Percentiles rank a stretch among this genome's conserved stretches.
phyloP scores from a whole-genome alignment of 2,113 vertebrate genomes.

The Sinocyclocheilus rhinocerous region DNA sequence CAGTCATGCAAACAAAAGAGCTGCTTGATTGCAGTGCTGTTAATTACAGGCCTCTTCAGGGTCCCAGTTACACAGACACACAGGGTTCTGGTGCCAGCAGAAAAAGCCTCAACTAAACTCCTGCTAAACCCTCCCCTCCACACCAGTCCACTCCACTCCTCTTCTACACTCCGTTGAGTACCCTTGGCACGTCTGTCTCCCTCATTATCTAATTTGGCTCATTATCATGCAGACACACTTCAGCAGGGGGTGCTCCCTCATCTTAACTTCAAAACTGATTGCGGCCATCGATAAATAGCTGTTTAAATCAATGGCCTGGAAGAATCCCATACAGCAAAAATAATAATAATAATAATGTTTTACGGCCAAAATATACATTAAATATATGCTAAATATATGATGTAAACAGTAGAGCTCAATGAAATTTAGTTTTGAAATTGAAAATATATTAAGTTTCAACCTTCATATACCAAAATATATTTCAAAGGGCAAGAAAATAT shows the following conservation, averaged over 20 bases:
- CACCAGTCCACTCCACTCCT: constrained; percentile 34
- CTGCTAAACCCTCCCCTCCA: constrained; percentile 26
- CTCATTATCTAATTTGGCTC: constrained; percentile 62
- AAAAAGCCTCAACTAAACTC: not conserved
- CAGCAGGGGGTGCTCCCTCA: constrained; percentile 54
- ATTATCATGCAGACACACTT: constrained; percentile 56
- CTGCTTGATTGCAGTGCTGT: constrained; percentile 51
- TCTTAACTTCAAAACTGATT: constrained; percentile 56
- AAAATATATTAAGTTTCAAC: too few species aligned
- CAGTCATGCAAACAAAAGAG: constrained; percentile 41
- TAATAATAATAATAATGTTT: too few species aligned
- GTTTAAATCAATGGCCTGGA: constrained; percentile 20
- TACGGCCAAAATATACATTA: too few species aligned
- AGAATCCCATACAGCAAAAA: not conserved
- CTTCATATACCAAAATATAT: too few species aligned
- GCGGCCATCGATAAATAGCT: constrained; percentile 47
- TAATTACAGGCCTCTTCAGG: constrained; percentile 56
- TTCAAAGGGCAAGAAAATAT: too few species aligned
- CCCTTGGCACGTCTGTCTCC: constrained; percentile 45
- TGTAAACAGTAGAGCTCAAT: too few species aligned
- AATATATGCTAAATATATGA: too few species aligned
- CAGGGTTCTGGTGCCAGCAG: constrained; percentile 38
- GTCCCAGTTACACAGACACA: constrained; percentile 48
- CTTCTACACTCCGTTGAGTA: constrained; percentile 26
- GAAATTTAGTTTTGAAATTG: too few species aligned